These are phyloP conservation scores for Phthorimaea operculella DNA, from an alignment of 1,140 invertebrate genomes.

Conservation along the genomic window DNA sequence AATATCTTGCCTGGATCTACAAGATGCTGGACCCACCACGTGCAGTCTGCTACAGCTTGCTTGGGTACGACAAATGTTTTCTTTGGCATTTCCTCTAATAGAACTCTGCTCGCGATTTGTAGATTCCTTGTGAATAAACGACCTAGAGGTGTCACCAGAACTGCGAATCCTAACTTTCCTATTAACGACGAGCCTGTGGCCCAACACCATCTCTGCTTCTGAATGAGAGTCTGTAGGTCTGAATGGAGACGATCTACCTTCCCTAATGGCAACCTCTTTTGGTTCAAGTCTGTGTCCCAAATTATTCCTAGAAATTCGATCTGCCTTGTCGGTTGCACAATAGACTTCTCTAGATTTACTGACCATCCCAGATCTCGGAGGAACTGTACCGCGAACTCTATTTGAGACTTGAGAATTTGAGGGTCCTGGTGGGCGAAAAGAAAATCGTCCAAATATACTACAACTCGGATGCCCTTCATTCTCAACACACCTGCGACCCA, in stretches of 20 bases:
- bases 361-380: not conserved
- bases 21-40: conserved; percentile 9
- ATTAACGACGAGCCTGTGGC: conserved; percentile 8
- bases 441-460: too few species aligned
- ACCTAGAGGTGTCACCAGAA: conserved; percentile 14
- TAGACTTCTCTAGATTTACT: conserved; percentile 15
- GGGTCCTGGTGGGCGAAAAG: too few species aligned
- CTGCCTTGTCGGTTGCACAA: conserved; percentile 7
- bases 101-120: conserved; percentile 3
- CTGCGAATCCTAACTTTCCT: conserved; percentile 15
- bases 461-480: too few species aligned
- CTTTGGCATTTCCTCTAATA: not conserved
- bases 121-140: conserved; percentile 9
- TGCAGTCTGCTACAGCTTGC: too few species aligned
- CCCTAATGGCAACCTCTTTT: conserved; percentile 4
- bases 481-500: too few species aligned
- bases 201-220: conserved; percentile 9
- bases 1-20: not conserved
- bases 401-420: conserved; percentile 18
- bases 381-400: conserved; percentile 1
- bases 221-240: not conserved
- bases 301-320: conserved; percentile 20
- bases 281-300: conserved; percentile 16
- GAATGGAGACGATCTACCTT: not conserved
- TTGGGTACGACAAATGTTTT: not conserved